Conservation (phyloP, 2,797 vertebrate species). For the Galagoides demidoff region DNA sequence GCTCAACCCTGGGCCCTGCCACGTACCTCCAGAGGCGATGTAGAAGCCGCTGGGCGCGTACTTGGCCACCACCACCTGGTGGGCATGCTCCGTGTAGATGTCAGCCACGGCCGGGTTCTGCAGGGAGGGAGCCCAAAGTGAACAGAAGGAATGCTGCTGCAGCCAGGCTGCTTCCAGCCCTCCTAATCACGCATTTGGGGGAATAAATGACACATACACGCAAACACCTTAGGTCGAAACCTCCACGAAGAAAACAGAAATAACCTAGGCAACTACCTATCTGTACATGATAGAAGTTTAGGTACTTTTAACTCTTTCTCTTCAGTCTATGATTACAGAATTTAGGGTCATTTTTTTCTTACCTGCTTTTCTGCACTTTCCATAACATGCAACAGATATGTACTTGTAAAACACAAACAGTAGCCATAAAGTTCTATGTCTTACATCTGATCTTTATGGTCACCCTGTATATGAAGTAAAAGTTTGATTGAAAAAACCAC, state of each 20-base stretch:
- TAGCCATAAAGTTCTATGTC: too few relatives aligned
- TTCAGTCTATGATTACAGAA: not conserved
- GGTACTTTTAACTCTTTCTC: not conserved
- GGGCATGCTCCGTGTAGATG: conserved; percentile 97
- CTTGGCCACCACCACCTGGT: conserved; percentile 95
- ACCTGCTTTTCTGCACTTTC: not conserved
- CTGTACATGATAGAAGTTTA: not conserved
- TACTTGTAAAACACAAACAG: not conserved
- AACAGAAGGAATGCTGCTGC: fast-evolving
- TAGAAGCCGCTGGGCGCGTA: conserved; percentile 98
- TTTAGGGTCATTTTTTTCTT: not conserved
- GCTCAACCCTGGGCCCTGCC: not conserved
- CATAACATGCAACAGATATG: not conserved
- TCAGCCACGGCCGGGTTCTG: conserved; percentile 97
- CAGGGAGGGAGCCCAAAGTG: not conserved
- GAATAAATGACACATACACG: not conserved
- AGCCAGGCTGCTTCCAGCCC: too few relatives aligned
- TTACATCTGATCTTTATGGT: too few relatives aligned
- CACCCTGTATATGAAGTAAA: not conserved
- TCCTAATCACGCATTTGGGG: not conserved
- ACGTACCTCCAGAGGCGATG: conserved; percentile 97
- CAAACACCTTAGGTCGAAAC: not conserved
- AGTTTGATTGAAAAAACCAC: not conserved
- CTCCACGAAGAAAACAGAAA: not conserved
- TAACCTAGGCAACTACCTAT: not conserved